A percentile compares a stretch with the other conserved stretches of the same genome.
phyloP scores from a whole-genome alignment of 2,113 vertebrate genomes.

The Taurulus bubalis region DNA sequence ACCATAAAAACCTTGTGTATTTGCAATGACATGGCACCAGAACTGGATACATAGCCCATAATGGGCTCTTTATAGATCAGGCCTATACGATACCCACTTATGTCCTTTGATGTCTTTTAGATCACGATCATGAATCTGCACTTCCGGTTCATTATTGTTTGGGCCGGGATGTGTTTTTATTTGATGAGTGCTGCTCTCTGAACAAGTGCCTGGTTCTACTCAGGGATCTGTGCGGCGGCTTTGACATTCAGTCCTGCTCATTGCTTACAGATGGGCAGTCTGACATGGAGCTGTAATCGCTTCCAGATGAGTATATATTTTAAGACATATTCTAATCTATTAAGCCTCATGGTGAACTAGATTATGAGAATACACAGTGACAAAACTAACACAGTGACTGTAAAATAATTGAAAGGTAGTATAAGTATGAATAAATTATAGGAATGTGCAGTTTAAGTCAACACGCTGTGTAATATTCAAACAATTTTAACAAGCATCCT shows the following conservation, averaged over 20 bases:
- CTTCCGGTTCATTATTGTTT: slow-evolving; percentile 73
- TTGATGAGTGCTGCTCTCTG: slow-evolving; percentile 72
- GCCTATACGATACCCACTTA: slow-evolving; percentile 39
- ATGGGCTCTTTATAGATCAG: slow-evolving; percentile 48
- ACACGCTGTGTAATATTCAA: slow-evolving; percentile 2
- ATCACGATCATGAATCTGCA: slow-evolving; percentile 48
- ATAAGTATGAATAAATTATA: slow-evolving; percentile 6
- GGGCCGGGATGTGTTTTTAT: slow-evolving; percentile 66
- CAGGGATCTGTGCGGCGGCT: slow-evolving; percentile 69
- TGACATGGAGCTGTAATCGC: slow-evolving; percentile 74
- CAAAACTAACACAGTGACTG: slow-evolving; percentile 6
- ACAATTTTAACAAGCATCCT: slow-evolving; percentile 20
- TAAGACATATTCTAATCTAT: slow-evolving; percentile 66
- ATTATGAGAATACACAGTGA: slow-evolving; percentile 41
- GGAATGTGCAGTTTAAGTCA: slow-evolving; percentile 10
- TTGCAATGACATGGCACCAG: slow-evolving; percentile 44
- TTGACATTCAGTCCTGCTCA: slow-evolving; percentile 75
- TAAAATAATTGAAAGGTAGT: slow-evolving; percentile 39
- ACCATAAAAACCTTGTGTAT: slow-evolving; percentile 45
- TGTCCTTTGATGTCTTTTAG: slow-evolving; percentile 54
- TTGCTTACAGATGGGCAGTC: slow-evolving; percentile 78
- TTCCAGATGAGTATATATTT: slow-evolving; percentile 80
- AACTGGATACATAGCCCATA: slow-evolving; percentile 59
- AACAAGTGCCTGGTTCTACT: slow-evolving; percentile 69
- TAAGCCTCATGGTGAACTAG: slow-evolving; percentile 35